Percentiles rank a stretch among this genome's conserved stretches.
These are phyloP conservation scores for pig (Sus scrofa) DNA, from an alignment of 2,113 vertebrate genomes.

Conservation along the genomic window T2T-Sscrofa CM000826.6:62908501-62909000, in stretches of 20 bases:
- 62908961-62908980: background rate
- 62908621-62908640: background rate
- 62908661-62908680: background rate
- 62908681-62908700: background rate
- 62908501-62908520: background rate
- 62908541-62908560: background rate
- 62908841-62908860: background rate
- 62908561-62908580: background rate
- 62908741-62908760: background rate
- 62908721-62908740: background rate
- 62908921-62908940: background rate
- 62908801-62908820: background rate
- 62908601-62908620: background rate
- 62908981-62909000: background rate
- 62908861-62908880: background rate
- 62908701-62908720: background rate
- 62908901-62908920: background rate
- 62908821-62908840: background rate
- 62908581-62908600: background rate
- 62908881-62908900: background rate
- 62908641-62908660: background rate
- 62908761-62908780: background rate
- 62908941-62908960: background rate
- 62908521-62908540: background rate
- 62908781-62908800: background rate